A percentile compares a stretch with the other conserved stretches of the same genome.
phyloP scores from a whole-genome alignment of 2,113 vertebrate species.

The Lamprologus sp. region DNA sequence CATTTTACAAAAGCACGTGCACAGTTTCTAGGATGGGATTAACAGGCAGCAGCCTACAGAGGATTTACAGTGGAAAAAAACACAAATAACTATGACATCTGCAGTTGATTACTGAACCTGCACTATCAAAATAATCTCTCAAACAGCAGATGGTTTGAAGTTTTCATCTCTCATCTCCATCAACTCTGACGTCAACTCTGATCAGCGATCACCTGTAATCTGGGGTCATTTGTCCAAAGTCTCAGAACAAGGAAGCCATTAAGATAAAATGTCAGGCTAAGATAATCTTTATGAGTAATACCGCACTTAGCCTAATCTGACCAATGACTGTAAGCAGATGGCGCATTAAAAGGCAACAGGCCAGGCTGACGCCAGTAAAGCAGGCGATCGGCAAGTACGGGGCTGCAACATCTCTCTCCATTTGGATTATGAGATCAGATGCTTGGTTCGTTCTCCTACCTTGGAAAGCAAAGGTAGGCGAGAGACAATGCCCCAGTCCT shows the following conservation, averaged over 20 bases:
- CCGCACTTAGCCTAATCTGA: slow-evolving; percentile 33
- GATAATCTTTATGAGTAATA: slow-evolving; percentile 36
- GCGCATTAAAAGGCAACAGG: slow-evolving; percentile 20
- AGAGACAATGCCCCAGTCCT: background rate
- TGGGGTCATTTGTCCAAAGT: background rate
- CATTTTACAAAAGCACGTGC: background rate
- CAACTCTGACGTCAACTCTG: background rate
- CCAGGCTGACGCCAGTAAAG: background rate
- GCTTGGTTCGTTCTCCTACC: background rate
- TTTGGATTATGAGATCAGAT: background rate
- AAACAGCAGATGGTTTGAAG: background rate
- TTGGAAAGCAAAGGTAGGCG: background rate
- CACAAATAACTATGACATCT: background rate
- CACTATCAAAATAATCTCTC: background rate
- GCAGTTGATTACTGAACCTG: background rate
- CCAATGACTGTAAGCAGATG: slow-evolving; percentile 41
- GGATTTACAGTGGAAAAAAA: background rate
- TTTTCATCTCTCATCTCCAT: background rate
- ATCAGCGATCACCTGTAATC: background rate
- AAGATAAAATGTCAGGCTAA: slow-evolving; percentile 4
- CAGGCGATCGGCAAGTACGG: background rate
- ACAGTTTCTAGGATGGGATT: background rate
- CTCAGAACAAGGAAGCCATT: slow-evolving; percentile 27
- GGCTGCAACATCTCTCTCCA: background rate
- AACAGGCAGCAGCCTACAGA: background rate